Evolutionary conservation across 1,140 invertebrate species (phyloP).

Genomic region (Nephotettix cincticeps): DNA sequence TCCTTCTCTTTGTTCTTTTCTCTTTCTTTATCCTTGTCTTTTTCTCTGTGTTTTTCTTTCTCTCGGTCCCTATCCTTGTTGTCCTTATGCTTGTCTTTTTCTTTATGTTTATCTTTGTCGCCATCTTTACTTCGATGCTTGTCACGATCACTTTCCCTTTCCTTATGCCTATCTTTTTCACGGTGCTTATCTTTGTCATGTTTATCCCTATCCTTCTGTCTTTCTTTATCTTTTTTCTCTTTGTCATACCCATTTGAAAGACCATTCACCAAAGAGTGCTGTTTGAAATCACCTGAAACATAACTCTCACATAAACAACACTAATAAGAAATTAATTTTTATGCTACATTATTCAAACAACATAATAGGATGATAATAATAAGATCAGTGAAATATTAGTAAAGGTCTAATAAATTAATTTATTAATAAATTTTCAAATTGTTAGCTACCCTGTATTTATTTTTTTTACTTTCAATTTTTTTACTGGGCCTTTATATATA

Average conservation of each 20-base stretch:
- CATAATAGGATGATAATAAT: no score
- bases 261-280: conserved; percentile 57
- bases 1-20: conserved; percentile 48
- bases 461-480: no score
- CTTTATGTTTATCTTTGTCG: conserved; percentile 49
- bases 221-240: conserved; percentile 38
- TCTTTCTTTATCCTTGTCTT: conserved; percentile 48
- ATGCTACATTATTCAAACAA: no score
- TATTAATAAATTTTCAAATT: no score
- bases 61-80: conserved; percentile 37
- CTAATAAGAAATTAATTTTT: no score
- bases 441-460: no score
- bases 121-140: conserved; percentile 39
- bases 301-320: no score
- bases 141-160: conserved; percentile 39
- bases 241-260: conserved; percentile 59
- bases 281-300: conserved; percentile 47
- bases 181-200: conserved; percentile 39
- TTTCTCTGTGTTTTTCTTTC: conserved; percentile 53
- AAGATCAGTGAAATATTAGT: no score
- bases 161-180: conserved; percentile 47
- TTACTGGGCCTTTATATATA: no score
- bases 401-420: no score
- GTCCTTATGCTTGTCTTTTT: conserved; percentile 51
- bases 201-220: conserved; percentile 41